Conservation (phyloP, 2,888 invertebrate species). For the Callyntrura guangdongensis region DNA sequence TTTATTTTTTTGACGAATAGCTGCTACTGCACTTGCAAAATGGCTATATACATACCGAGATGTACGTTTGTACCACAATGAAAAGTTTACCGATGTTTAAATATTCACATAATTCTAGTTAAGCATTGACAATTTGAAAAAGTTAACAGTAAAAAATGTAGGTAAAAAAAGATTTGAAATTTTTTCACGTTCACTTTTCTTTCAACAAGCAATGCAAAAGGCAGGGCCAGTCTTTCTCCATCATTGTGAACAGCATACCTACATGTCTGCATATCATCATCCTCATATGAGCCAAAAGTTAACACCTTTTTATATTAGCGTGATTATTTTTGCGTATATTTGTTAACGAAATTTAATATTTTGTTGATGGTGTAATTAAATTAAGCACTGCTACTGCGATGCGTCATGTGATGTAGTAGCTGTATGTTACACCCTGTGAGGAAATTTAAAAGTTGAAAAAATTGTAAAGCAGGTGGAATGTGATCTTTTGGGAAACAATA, state of each 20-base stretch:
- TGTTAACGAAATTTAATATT: not conserved
- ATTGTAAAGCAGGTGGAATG: not conserved
- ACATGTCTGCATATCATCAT: too few relatives aligned
- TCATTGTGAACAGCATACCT: not conserved
- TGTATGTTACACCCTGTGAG: not conserved
- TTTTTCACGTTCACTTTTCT: constrained; percentile 30
- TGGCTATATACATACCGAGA: not conserved
- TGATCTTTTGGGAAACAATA: too few relatives aligned
- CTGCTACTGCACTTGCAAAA: constrained; percentile 16
- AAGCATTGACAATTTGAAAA: not conserved
- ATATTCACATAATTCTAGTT: too few relatives aligned
- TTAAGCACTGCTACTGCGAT: not conserved
- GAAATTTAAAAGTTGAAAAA: not conserved
- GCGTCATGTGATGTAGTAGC: too few relatives aligned
- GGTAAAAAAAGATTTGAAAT: not conserved
- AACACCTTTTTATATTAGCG: constrained; percentile 32
- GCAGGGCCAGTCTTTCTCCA: constrained; percentile 20
- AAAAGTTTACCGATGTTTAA: too few relatives aligned
- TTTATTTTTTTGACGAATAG: not conserved
- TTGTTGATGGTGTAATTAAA: constrained; percentile 27
- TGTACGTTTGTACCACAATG: not conserved
- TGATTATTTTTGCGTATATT: not conserved
- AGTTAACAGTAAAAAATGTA: not conserved
- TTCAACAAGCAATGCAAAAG: too few relatives aligned
- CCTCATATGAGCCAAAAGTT: constrained; percentile 23